Evolutionary conservation across 2,113 vertebrate genomes (phyloP).

Genomic region (Oreotrochilus melanogaster): DNA sequence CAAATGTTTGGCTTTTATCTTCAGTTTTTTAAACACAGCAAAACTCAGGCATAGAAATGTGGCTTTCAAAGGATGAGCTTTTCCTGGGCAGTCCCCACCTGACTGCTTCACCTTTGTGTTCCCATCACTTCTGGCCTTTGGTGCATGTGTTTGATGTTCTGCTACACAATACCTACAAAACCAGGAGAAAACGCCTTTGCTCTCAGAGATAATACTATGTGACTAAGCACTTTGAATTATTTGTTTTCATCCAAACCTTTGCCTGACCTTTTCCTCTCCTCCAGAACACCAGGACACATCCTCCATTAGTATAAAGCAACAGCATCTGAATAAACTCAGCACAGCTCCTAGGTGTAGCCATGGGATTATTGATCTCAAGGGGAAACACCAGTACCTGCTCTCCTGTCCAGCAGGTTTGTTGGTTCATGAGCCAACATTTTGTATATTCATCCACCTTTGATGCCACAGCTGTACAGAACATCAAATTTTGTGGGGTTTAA

Average conservation of each 20-base stretch:
- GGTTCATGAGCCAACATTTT: not conserved
- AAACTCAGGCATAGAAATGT: not conserved
- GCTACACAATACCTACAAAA: not conserved
- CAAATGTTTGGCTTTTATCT: not conserved
- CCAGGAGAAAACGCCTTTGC: not conserved
- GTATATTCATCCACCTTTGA: not conserved
- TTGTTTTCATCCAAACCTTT: not conserved
- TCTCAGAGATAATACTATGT: not conserved
- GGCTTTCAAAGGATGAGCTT: not conserved
- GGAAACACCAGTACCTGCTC: not conserved
- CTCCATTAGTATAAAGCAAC: fast-evolving
- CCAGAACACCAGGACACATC: not conserved
- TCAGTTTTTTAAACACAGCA: not conserved
- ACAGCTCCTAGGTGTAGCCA: not conserved
- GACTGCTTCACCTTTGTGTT: not conserved
- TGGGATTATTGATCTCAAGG: not conserved
- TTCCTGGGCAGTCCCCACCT: not conserved
- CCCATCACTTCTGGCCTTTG: not conserved
- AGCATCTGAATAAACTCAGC: not conserved
- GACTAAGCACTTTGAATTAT: not conserved
- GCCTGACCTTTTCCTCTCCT: not conserved
- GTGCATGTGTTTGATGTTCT: not conserved
- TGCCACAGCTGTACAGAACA: not conserved
- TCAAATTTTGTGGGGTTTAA: not conserved
- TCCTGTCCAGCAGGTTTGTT: not conserved